These are phyloP conservation scores for Ericerus pela DNA, from an alignment of 1,140 invertebrate species.

Conservation along the genomic window DNA sequence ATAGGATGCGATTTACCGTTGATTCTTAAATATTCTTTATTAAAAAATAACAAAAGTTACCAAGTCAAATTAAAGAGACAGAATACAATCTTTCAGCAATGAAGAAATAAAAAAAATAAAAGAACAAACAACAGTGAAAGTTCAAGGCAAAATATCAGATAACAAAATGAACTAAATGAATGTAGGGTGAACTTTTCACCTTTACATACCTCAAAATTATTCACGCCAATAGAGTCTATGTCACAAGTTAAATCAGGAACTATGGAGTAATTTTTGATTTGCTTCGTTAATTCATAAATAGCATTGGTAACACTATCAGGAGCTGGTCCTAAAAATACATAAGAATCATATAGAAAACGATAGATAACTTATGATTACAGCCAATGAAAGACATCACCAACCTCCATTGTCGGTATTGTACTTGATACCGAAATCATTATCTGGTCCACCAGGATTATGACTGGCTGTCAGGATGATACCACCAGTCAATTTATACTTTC, in stretches of 20 bases:
- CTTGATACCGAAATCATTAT: slow-evolving; percentile 98
- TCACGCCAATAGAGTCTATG: slow-evolving; percentile 50
- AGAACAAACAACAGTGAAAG: too few relatives aligned
- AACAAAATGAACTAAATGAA: too few relatives aligned
- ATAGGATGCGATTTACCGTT: too few relatives aligned
- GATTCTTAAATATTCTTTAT: too few relatives aligned
- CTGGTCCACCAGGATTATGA: slow-evolving; percentile 94
- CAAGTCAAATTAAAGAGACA: too few relatives aligned
- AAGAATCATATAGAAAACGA: background rate
- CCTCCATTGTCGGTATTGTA: slow-evolving; percentile 94
- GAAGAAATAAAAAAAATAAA: slow-evolving; percentile 10
- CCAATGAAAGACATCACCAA: slow-evolving; percentile 19
- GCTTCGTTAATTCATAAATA: slow-evolving; percentile 70
- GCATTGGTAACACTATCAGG: slow-evolving; percentile 78
- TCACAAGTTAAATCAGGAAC: slow-evolving; percentile 60
- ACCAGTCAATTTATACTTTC: slow-evolving; percentile 70
- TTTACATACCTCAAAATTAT: slow-evolving; percentile 37
- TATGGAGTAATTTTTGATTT: slow-evolving; percentile 64
- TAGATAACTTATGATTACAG: background rate
- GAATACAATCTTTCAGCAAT: background rate
- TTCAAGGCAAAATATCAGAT: too few relatives aligned
- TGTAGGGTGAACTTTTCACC: background rate
- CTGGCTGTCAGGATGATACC: slow-evolving; percentile 96
- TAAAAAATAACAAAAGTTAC: too few relatives aligned
- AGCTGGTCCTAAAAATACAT: slow-evolving; percentile 50